Base-by-base conservation (phyloP, 2,797 vertebrate species). In the Petrocephalus schoutedeni region DNA sequence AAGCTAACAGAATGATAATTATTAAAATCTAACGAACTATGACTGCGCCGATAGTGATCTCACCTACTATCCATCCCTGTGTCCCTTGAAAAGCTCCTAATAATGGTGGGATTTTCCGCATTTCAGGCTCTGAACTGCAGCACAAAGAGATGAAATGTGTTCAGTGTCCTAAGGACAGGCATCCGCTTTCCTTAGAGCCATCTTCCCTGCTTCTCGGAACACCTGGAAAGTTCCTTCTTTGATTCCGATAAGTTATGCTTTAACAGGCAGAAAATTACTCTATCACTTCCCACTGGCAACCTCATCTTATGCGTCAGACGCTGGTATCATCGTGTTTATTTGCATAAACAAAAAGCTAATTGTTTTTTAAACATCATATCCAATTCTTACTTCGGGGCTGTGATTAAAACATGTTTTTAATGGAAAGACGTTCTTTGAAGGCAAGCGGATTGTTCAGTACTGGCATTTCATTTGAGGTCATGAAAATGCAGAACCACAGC, bases 261-360 rank as follows among this genome's bases (percentile, higher is more conserved):
- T 53, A 57, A 64, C 19, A 41, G 64, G 84, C 61, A 58, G 85
- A 80, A 86, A 88, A 86, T 85, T 32, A 84, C 58, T 32, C 19
- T 49, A 57, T 64, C 77, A 71, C 10, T 14, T 74, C 86, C 86
- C n/a, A 77, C 23, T 28, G 23, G 87, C 45, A 85, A 61, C 45
- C 87, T 56, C 58, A 21, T 51, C 36, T 83, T 57, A 64, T 51
- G 45, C 14, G 58, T 64, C 19, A 67, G 57, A 64, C 6, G 45
- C 57, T 57, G 32, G 58, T 51, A 53, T 84, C 57, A 56, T 83
- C 4, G 74, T 28, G 36, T 58, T 59, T 87, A 45, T 87, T 49
- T 83, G 87, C 56, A 83, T 82, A 88, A 59, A 59, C 36, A 84
- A 88, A 88, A 86, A 61, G 85, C 85, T 87, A 49, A 87, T 84